These are phyloP conservation scores for Cricetomys ansorgei DNA, from an alignment of 2,113 vertebrate genomes.

Conservation along the genomic window DNA sequence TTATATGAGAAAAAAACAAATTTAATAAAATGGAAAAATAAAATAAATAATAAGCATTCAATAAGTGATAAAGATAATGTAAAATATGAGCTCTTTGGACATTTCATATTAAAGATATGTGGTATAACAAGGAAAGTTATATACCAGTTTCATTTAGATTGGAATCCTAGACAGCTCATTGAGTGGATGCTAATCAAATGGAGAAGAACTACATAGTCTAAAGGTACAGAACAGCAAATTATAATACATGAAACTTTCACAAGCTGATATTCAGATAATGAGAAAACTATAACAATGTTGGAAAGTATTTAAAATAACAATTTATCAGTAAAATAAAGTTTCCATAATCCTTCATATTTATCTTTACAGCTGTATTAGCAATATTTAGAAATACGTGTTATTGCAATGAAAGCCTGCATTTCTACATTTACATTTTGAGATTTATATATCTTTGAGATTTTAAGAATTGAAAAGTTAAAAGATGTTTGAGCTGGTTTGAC, in stretches of 20 bases:
- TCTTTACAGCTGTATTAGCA: not conserved
- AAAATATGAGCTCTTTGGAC: not conserved
- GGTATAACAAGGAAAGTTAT: not conserved
- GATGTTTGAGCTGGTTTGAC: slow-evolving; percentile 22
- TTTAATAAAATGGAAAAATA: not conserved
- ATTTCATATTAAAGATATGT: not conserved
- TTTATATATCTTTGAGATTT: slow-evolving; percentile 27
- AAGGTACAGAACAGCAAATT: not conserved
- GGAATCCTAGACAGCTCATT: not conserved
- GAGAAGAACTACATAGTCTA: not conserved
- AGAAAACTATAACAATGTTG: not conserved
- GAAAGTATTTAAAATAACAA: slow-evolving; percentile 39
- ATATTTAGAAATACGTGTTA: not conserved
- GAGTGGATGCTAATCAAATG: not conserved
- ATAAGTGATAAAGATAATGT: not conserved
- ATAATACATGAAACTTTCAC: not conserved
- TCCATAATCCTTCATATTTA: not conserved
- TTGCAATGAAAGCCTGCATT: not conserved
- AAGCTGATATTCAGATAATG: not conserved
- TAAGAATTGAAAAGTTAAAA: slow-evolving; percentile 64
- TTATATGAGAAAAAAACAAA: not conserved
- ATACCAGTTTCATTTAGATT: slow-evolving; percentile 29
- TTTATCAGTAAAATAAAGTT: not conserved
- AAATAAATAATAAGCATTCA: not conserved
- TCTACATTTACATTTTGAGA: not conserved